Evolutionary conservation across 2,888 invertebrate species (phyloP), one percentile per base, ranked within the genome.

Genomic region (Conops quadrifasciatus): DNA sequence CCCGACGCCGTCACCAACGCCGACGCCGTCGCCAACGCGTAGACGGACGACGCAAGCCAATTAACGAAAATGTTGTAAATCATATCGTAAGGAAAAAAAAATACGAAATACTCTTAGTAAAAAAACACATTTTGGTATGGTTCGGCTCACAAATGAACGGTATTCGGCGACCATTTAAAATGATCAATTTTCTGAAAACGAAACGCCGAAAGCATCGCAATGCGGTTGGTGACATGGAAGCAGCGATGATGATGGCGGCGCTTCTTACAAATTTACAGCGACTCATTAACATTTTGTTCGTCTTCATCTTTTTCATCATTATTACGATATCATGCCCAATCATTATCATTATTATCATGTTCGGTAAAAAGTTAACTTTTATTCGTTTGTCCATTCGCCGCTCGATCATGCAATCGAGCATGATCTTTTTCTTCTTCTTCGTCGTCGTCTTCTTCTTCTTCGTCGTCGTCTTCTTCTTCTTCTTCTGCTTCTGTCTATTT

Each of bases 11-110:
- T 13, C 58, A 28, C 58, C 24, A 36, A 36, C 9, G 36, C 4
- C 36, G 36, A 36, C 36, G 36, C 36, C 4, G 36, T 9, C 36
- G 9, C 4, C 4, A 36, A 7, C 9, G 5, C 36, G 36, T 7
- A 36, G 9, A 36, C 36, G 9, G 9, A 36, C 36, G 36, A 28
- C 58, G 21, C 58, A 58, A 36, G 28, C 11, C 58, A 58, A 58
- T 58, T 58, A 58, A 58, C 58, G 16, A 58, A 58, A 28, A 58
- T 26, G 28, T 58, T 58, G 28, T 26, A 58, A 58, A 58, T 58
- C 15, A 58, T 58, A 58, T 26, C 15, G 28, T 9, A 58, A 58
- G 15, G 24, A 19, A 21, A 53, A 53, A 28, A 28, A 24, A 28
- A 1, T 24, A 28, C 15, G 26, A 58, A 28, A 21, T 1, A n/a